A percentile compares a stretch with the other conserved stretches of the same genome.
Conservation (phyloP, 2,888 invertebrate genomes). For the Melikaiella ostensackeni region DNA sequence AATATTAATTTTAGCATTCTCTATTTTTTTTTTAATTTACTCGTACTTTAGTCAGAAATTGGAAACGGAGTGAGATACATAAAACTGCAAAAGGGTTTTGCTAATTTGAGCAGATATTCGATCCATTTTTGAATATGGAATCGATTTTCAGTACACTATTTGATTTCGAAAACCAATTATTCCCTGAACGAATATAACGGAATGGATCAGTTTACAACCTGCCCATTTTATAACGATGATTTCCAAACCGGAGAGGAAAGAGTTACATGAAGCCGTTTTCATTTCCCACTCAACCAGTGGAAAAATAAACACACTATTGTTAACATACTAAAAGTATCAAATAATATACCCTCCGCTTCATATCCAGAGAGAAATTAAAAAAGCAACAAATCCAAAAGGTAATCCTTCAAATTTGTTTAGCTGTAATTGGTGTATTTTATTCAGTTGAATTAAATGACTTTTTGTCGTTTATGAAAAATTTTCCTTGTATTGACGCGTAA, state of each 20-base stretch:
- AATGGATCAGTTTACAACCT: constrained; percentile 53
- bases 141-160: background rate
- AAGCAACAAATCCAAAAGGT: no score
- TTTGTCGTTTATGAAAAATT: background rate
- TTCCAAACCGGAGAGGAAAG: constrained; percentile 49
- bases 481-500: background rate
- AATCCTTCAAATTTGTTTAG: no score
- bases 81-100: background rate
- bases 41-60: background rate
- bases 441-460: background rate
- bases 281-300: background rate
- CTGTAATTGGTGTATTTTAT: no score
- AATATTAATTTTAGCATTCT: background rate
- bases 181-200: constrained; percentile 52
- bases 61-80: background rate
- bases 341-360: background rate
- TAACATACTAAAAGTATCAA: background rate
- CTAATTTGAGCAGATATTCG: background rate
- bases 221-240: constrained; percentile 52
- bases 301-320: background rate
- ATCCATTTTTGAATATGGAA: background rate
- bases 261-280: background rate
- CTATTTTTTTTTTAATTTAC: background rate
- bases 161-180: constrained; percentile 43
- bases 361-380: background rate